Conservation (phyloP, 2,797 vertebrate genomes). For the Vireo griseus region DNA sequence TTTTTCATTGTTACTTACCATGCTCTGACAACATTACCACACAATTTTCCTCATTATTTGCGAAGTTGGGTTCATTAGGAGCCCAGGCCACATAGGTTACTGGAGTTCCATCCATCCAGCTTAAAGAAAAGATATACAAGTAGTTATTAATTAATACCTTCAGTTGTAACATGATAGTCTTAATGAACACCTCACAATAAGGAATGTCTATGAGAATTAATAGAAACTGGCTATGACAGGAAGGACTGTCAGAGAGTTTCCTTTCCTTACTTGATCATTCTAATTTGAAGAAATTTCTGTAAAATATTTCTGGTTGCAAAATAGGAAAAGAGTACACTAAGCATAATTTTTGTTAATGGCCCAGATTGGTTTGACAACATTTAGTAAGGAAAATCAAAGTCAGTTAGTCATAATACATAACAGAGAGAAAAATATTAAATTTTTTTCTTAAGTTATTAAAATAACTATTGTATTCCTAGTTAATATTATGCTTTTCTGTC, state of each 20-base stretch:
- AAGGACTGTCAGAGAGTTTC: neutral
- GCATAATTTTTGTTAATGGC: neutral
- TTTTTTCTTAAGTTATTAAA: neutral
- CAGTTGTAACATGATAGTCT: neutral
- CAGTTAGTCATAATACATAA: neutral
- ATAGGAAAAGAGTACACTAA: neutral
- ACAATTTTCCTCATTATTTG: slow-evolving; percentile 94
- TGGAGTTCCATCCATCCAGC: slow-evolving; percentile 88
- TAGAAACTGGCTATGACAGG: neutral
- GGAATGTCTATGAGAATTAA: neutral
- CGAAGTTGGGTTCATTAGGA: slow-evolving; percentile 89
- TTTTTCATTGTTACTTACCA: slow-evolving; percentile 72
- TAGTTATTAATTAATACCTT: neutral
- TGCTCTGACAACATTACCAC: slow-evolving; percentile 80
- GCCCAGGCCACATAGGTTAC: slow-evolving; percentile 87
- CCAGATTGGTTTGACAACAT: neutral
- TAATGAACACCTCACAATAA: neutral
- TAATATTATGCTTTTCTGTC: neutral
- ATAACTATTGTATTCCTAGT: neutral
- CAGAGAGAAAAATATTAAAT: neutral
- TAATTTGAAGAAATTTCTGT: neutral
- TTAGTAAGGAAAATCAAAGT: neutral
- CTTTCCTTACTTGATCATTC: neutral
- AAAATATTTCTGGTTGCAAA: neutral
- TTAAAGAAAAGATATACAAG: slow-evolving; percentile 52